A percentile compares a stretch with the other conserved stretches of the same genome.
Evolutionary conservation across 2,797 vertebrate species (phyloP).

Genomic region (Monodelphis domestica): DNA sequence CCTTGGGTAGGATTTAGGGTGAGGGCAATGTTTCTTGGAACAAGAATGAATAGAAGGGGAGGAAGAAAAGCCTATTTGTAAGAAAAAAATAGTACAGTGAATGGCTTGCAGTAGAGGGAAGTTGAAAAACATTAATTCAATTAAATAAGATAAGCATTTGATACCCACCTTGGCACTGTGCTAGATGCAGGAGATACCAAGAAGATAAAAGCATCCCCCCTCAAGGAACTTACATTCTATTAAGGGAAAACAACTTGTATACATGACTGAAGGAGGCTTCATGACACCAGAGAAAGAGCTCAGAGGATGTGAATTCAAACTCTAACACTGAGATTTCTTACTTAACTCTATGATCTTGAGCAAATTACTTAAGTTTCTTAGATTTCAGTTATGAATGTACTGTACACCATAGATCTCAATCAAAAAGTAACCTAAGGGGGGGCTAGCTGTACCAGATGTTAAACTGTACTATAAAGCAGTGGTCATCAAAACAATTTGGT

Average conservation of each 20-base stretch:
- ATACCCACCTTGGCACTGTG: neutral
- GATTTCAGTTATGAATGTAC: neutral
- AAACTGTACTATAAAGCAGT: no score
- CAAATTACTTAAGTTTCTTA: neutral
- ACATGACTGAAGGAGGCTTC: neutral
- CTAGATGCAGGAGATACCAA: neutral
- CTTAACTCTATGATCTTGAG: neutral
- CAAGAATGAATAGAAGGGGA: neutral
- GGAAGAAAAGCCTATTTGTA: slow-evolving; percentile 36
- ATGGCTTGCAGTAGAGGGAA: slow-evolving; percentile 34
- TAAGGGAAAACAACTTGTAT: neutral
- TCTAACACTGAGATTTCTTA: neutral
- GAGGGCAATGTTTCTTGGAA: neutral
- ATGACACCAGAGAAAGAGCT: neutral
- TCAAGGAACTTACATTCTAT: neutral
- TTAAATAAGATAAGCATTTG: neutral
- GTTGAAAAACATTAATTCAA: slow-evolving; percentile 13
- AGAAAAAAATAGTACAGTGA: slow-evolving; percentile 47
- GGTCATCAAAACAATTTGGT: no score
- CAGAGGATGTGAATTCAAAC: neutral
- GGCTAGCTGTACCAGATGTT: no score
- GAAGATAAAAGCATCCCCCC: neutral
- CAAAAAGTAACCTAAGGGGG: neutral
- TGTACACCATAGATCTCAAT: neutral
- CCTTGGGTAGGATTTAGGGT: neutral